Conservation (phyloP, 1,140 invertebrate species). For the Cataglyphis hispanica region DNA sequence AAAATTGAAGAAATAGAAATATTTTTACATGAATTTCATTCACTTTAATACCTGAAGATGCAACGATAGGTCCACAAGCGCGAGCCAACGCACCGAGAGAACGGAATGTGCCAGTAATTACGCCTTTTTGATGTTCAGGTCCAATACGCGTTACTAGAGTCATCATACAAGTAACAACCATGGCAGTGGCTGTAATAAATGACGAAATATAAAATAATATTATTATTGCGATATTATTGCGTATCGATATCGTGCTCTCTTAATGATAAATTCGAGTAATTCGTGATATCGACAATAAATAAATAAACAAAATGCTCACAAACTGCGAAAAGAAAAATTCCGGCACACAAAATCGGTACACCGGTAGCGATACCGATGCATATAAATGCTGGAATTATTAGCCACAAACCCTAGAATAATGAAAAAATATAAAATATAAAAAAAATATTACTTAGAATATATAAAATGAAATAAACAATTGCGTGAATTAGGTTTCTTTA, state of each 20-base stretch:
- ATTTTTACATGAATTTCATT: constrained; percentile 51
- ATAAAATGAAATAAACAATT: not conserved
- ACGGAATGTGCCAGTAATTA: constrained; percentile 96
- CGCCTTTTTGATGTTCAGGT: constrained; percentile 94
- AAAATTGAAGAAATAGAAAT: constrained; percentile 14
- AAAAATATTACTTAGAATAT: not conserved
- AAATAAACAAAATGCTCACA: constrained; percentile 89
- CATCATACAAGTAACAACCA: constrained; percentile 97
- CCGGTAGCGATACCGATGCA: constrained; percentile 92
- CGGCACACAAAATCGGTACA: constrained; percentile 90
- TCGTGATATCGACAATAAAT: constrained; percentile 9
- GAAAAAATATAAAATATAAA: not conserved
- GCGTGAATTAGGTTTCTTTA: constrained; percentile 77
- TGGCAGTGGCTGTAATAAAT: constrained; percentile 92
- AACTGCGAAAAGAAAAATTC: constrained; percentile 95
- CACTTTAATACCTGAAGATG: constrained; percentile 89
- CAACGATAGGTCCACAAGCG: constrained; percentile 96
- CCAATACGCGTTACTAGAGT: constrained; percentile 95
- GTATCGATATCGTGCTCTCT: not conserved
- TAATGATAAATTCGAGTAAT: constrained; percentile 10
- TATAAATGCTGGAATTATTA: constrained; percentile 96
- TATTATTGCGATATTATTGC: not conserved
- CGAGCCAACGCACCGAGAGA: constrained; percentile 97
- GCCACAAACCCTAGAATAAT: constrained; percentile 91
- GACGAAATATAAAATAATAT: not conserved